Base-by-base conservation (phyloP, 2,113 vertebrate species). In the Salvator merianae region DNA sequence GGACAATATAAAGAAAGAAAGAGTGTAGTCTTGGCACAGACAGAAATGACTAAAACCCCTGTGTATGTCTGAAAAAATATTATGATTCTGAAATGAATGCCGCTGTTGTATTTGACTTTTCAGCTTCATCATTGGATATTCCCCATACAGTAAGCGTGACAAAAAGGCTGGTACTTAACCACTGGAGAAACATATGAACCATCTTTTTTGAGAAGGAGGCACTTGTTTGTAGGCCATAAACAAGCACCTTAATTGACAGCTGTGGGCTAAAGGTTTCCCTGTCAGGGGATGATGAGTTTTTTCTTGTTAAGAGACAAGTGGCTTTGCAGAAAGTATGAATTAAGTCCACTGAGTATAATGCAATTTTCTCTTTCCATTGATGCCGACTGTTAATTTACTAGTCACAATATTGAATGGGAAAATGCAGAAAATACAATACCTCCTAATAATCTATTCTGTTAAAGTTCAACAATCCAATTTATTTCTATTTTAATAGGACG, bases 401-500 rank as follows among this genome's bases (percentile, higher is more conserved):
- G n/a, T 82, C 16, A 7, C 66, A 82, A 73, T 63, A 86, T 5
- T 9, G 53, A n/a, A 87, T 34, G 30, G 36, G 84, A 90, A 84
- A 22, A 77, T 75, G 84, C 0, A 55, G 87, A 65, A 32, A 59
- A 26, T 86, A 7, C 4, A 88, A 86, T 71, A 63, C 30, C 86
- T 85, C 43, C 88, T 55, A 81, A 1, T 24, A 7, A 83, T 86
- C 88, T 24, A 32, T 26, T 75, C 74, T 75, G 47, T 2, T 7
- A 14, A 2, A 2, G 30, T 83, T n/a, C 40, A 14, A 87, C 94
- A 92, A 63, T 89, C 71, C 38, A 79, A 86, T 92, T 93, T 93
- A 94, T 91, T 94, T 96, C 85, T 30, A 81, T 87, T 84, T 89
- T 90, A 82, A 70, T 62, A 74, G 26, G 24, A 13, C 3, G n/a